These are phyloP conservation scores for Dryobates pubescens DNA, from an alignment of 2,797 vertebrate species.

Conservation along the genomic window DNA sequence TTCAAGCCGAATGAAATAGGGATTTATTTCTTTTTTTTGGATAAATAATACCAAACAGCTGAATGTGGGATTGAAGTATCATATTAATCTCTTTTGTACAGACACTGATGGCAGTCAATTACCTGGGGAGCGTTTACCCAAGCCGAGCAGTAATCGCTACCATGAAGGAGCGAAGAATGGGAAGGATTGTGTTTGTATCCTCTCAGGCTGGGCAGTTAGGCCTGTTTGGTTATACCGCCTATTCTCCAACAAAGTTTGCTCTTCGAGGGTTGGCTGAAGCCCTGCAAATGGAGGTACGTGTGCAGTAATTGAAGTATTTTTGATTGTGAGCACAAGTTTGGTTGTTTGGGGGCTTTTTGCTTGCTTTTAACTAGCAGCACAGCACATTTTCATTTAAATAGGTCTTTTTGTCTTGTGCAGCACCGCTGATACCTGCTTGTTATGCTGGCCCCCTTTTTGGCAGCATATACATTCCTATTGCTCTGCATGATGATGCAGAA, in stretches of 20 bases:
- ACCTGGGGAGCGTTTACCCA: constrained; percentile 95
- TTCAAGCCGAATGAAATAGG: neutral
- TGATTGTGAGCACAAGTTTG: neutral
- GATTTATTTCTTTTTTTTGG: neutral
- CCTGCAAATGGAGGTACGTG: constrained; percentile 95
- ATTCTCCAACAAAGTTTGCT: constrained; percentile 96
- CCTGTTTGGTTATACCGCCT: constrained; percentile 93
- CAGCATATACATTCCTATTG: neutral
- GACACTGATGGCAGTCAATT: constrained; percentile 97
- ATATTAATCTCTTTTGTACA: constrained; percentile 61
- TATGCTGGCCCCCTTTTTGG: neutral
- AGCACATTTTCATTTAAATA: neutral
- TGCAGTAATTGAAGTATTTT: neutral
- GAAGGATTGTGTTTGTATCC: constrained; percentile 94
- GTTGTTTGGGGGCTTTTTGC: too few relatives aligned
- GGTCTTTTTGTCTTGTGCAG: neutral
- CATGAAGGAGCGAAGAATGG: constrained; percentile 97
- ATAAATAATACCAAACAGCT: neutral
- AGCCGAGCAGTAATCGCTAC: constrained; percentile 92
- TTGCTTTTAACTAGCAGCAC: neutral
- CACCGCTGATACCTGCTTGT: neutral
- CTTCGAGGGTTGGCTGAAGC: constrained; percentile 94
- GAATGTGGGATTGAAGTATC: neutral
- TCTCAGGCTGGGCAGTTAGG: constrained; percentile 96
- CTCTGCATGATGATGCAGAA: neutral